These are phyloP conservation scores for Limanda limanda DNA, from an alignment of 2,113 vertebrate species.

Conservation along the genomic window DNA sequence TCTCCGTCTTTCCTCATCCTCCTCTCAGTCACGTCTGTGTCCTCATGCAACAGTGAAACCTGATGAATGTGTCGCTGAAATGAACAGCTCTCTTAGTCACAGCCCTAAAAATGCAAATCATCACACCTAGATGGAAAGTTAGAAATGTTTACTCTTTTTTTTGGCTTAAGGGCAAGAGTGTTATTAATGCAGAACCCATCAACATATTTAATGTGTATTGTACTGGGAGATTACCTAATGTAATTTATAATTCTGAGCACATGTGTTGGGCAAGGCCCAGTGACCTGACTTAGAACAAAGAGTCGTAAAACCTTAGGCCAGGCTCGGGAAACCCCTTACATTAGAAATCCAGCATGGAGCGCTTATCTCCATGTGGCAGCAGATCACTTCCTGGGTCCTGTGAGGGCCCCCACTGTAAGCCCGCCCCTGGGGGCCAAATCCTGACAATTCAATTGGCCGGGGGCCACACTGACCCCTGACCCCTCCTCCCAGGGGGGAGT, in stretches of 20 bases:
- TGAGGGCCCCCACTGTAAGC: no score
- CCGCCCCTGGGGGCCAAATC: no score
- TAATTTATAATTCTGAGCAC: background rate
- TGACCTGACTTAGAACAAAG: no score
- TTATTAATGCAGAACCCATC: conserved; percentile 38
- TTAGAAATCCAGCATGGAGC: no score
- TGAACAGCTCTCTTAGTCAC: conserved; percentile 39
- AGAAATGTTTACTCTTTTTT: conserved; percentile 34
- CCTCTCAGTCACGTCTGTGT: conserved; percentile 12
- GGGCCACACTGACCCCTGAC: no score
- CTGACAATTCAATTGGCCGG: no score
- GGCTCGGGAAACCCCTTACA: no score
- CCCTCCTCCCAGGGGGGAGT: no score
- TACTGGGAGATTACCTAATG: background rate
- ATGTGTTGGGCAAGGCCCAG: no score
- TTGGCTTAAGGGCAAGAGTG: conserved; percentile 28
- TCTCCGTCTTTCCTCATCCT: conserved; percentile 8
- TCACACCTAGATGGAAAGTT: conserved; percentile 31
- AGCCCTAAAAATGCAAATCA: conserved; percentile 44
- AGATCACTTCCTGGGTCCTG: no score
- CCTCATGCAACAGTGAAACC: conserved; percentile 13
- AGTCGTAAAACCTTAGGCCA: no score
- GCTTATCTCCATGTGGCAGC: no score
- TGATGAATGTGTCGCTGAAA: conserved; percentile 52
- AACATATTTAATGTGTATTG: conserved; percentile 12